phyloP scores from a whole-genome alignment of 1,140 invertebrate species.

The Penaeus japonicus region DNA sequence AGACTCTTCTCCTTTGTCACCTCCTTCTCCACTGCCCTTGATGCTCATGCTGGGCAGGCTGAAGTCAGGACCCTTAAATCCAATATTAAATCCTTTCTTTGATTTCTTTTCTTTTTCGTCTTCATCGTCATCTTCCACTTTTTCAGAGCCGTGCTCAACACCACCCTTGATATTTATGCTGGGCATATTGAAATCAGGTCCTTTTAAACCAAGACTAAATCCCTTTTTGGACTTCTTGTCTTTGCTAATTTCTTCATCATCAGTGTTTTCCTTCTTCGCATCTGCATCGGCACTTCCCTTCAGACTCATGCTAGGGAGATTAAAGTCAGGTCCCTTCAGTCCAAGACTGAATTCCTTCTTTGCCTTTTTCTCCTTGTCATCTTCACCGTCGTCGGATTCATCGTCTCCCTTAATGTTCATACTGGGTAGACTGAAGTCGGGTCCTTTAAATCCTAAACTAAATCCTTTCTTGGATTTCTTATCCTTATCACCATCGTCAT shows the following conservation, averaged over 20 bases:
- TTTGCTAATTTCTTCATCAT: background rate
- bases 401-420: background rate
- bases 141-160: background rate
- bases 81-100: conserved; percentile 18
- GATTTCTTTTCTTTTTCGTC: background rate
- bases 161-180: background rate
- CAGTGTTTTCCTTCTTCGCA: background rate
- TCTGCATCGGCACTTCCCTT: background rate
- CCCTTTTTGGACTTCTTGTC: conserved; percentile 7
- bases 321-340: conserved; percentile 8
- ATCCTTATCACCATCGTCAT: background rate
- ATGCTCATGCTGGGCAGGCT: conserved; percentile 2
- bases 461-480: background rate
- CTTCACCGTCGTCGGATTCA: background rate
- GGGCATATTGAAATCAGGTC: background rate
- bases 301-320: conserved; percentile 4
- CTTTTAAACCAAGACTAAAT: conserved; percentile 25
- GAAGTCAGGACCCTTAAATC: conserved; percentile 11
- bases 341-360: conserved; percentile 22
- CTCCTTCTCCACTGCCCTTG: background rate
- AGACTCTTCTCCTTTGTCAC: background rate
- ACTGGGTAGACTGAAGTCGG: background rate
- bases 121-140: background rate
- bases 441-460: background rate
- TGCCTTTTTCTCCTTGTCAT: background rate